phyloP scores from a whole-genome alignment of 2,888 invertebrate genomes.

The Rhamnusium bicolor region DNA sequence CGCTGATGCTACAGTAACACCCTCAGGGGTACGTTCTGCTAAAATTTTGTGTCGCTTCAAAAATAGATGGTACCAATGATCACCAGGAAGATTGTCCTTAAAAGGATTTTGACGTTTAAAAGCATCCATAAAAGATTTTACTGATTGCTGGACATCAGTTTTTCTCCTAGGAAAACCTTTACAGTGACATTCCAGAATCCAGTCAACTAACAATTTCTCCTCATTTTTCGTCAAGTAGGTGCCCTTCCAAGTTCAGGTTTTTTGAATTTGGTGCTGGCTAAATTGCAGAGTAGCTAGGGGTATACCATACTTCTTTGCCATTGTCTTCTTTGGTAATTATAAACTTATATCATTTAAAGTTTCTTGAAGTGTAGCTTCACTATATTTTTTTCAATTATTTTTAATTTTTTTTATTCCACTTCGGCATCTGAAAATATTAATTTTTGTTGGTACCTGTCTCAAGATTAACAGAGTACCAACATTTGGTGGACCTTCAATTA shows the following conservation, averaged over 20 bases:
- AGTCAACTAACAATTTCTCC: slow-evolving; percentile 31
- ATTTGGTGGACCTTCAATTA: no score
- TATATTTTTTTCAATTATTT: neutral
- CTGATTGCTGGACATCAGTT: neutral
- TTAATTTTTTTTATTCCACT: neutral
- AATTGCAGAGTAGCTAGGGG: slow-evolving; percentile 24
- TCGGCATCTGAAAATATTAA: slow-evolving; percentile 3
- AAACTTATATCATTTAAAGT: neutral
- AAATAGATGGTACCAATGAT: slow-evolving; percentile 46
- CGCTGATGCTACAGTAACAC: slow-evolving; percentile 42
- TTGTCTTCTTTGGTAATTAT: neutral
- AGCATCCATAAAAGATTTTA: slow-evolving; percentile 28
- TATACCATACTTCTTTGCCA: no score
- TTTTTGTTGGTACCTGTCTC: no score
- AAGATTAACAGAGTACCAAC: no score
- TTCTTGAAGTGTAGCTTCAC: neutral
- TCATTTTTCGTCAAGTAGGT: slow-evolving; percentile 35
- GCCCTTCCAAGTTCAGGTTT: slow-evolving; percentile 34
- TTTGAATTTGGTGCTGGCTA: slow-evolving; percentile 36
- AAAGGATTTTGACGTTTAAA: neutral
- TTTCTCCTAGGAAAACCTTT: slow-evolving; percentile 37
- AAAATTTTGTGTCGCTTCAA: slow-evolving; percentile 52
- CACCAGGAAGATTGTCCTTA: no score
- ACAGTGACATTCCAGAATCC: slow-evolving; percentile 24
- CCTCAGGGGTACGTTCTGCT: neutral